Base-by-base conservation (phyloP, 2,888 invertebrate species). In the Philereme vetulata region DNA sequence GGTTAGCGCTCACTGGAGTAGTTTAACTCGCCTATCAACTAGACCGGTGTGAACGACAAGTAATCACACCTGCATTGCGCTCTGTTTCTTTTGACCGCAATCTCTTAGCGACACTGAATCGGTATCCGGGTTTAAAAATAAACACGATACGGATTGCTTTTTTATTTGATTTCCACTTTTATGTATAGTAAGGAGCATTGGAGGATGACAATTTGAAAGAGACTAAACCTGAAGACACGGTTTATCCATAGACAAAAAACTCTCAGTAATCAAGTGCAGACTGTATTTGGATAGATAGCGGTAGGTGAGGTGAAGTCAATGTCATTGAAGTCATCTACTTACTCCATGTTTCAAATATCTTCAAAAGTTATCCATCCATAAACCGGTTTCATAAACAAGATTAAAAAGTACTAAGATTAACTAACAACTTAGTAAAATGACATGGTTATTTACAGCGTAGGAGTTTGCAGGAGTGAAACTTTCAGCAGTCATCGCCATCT, bases 41-140 rank as follows among this genome's bases (percentile, higher is more conserved):
- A 46, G 43, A n/a, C 47, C 11, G 11, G 50, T 59, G 45, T 47
- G 33, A 43, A 51, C 43, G 8, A 10, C 32, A 21, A 7, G 46
- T 51, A 55, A 54, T 48, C 58, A 43, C 11, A 55, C 55, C 55
- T 52, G 52, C 60, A 61, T 49, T 60, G 52, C 60, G 52, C 56
- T 56, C 45, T 5, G 40, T 48, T 56, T 52, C 42, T 10, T 56
- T 45, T 46, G 49, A 35, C 52, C 56, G 47, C 45, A 51, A 47
- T 51, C 35, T 51, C 7, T 7, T 44, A 8, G 5, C 8, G 8
- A 38, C 4, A 38, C 38, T 6, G 38, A 21, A 21, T 21, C 21
- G 21, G 21, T 21, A 21, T 21, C 21, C 7, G 7, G 38, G 7
- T 5, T 6, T 38, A 3, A 8, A 38, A 38, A 38, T 6, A 38